Percentiles rank a stretch among this genome's conserved stretches.
phyloP scores from a whole-genome alignment of 2,888 invertebrate genomes.

The Tricholauxania praeusta region DNA sequence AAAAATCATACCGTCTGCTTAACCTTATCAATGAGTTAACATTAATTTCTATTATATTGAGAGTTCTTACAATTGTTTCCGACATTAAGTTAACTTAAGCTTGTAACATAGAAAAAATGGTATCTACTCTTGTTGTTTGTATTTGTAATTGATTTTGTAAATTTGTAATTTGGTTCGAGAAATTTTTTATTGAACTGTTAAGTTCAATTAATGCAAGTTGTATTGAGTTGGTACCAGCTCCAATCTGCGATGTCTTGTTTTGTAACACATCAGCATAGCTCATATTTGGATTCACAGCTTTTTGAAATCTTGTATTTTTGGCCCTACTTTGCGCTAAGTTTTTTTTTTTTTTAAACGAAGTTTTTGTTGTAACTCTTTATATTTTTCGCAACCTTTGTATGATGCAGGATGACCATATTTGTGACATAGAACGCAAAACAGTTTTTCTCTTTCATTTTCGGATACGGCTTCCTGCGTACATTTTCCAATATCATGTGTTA shows the following conservation, averaged over 20 bases:
- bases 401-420: slow-evolving; percentile 24
- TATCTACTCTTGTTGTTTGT: slow-evolving; percentile 31
- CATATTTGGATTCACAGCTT: slow-evolving; percentile 20
- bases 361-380: slow-evolving; percentile 33
- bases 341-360: slow-evolving; percentile 27
- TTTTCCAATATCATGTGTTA: slow-evolving; percentile 29
- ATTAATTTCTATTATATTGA: background rate
- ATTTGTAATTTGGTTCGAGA: slow-evolving; percentile 35
- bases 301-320: slow-evolving; percentile 15
- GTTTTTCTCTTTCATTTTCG: slow-evolving; percentile 27
- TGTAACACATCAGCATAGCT: slow-evolving; percentile 22
- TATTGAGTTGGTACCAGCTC: too few species aligned
- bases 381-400: too few species aligned
- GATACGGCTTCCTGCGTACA: background rate
- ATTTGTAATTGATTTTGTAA: slow-evolving; percentile 33
- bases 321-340: slow-evolving; percentile 13
- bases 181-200: slow-evolving; percentile 26
- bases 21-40: background rate
- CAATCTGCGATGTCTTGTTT: slow-evolving; percentile 3
- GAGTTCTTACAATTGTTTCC: background rate
- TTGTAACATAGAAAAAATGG: slow-evolving; percentile 22
- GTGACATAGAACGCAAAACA: slow-evolving; percentile 35
- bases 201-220: slow-evolving; percentile 13
- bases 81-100: background rate
- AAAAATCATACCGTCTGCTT: too few species aligned